phyloP scores from a whole-genome alignment of 2,797 vertebrate species.

The Diplodus sargus region DNA sequence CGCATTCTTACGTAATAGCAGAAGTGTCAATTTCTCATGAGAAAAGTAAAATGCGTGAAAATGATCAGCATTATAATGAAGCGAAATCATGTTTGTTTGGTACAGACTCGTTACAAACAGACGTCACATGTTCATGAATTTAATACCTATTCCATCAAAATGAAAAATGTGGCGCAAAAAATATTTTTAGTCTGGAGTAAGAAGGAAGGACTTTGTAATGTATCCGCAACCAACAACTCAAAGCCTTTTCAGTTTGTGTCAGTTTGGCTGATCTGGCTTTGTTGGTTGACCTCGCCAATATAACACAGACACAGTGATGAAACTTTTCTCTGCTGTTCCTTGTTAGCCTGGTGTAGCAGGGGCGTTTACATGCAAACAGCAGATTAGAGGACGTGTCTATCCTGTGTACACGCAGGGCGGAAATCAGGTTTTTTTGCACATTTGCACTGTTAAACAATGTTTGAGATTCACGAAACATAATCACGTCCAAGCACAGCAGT shows the following conservation, averaged over 20 bases:
- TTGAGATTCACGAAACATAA: constrained; percentile 2
- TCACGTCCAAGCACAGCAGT: background rate
- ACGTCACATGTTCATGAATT: too few species aligned
- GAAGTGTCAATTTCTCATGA: too few species aligned
- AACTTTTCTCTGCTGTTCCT: background rate
- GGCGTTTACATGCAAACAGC: constrained; percentile 4
- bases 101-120: too few species aligned
- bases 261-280: background rate
- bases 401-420: background rate
- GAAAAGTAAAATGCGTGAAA: too few species aligned
- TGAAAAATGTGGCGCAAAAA: too few species aligned
- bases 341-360: background rate
- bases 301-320: background rate
- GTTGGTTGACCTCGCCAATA: background rate
- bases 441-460: background rate
- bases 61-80: too few species aligned
- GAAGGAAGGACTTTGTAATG: too few species aligned
- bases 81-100: too few species aligned
- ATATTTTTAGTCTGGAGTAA: too few species aligned
- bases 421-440: background rate
- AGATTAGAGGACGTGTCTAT: background rate
- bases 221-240: too few species aligned
- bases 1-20: too few species aligned
- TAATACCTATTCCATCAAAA: too few species aligned
- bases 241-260: background rate